Percentiles rank a stretch among this genome's conserved stretches.
Evolutionary conservation across 2,797 vertebrate species (phyloP).

Genomic region (Hirundo rustica): DNA sequence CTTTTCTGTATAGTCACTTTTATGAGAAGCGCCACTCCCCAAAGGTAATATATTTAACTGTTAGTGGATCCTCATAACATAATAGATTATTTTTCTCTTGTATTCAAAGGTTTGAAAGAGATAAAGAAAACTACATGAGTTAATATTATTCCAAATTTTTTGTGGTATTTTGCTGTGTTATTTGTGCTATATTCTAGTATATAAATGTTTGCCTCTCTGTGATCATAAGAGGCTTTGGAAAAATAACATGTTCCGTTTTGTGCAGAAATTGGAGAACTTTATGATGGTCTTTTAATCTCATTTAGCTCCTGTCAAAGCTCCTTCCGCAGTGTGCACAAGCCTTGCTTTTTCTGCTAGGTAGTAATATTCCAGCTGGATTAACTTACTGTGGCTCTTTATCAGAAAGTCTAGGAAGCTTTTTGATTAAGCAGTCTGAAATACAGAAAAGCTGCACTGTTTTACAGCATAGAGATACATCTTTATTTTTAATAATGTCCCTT

Average conservation of each 20-base stretch:
- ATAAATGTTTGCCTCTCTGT: background rate
- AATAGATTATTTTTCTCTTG: background rate
- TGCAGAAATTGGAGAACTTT: background rate
- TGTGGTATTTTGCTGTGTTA: background rate
- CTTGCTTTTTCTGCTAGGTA: background rate
- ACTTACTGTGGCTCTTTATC: background rate
- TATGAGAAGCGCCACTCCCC: conserved; percentile 34
- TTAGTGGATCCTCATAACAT: conserved; percentile 7
- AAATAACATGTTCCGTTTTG: background rate
- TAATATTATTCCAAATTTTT: background rate
- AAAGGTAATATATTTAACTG: conserved; percentile 45
- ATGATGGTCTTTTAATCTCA: background rate
- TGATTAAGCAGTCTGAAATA: background rate
- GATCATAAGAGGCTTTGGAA: background rate
- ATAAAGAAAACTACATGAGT: background rate
- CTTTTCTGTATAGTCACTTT: conserved; percentile 52
- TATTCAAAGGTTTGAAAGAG: background rate
- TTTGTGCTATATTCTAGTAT: background rate
- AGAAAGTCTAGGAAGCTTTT: background rate
- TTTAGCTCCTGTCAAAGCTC: background rate
- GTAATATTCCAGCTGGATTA: background rate
- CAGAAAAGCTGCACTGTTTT: background rate
- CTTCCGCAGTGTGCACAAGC: background rate
- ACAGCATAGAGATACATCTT: background rate
- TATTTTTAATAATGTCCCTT: background rate